Evolutionary conservation across 2,888 invertebrate species (phyloP), one percentile per base, ranked within the genome.

Genomic region (Deilephila porcellus): DNA sequence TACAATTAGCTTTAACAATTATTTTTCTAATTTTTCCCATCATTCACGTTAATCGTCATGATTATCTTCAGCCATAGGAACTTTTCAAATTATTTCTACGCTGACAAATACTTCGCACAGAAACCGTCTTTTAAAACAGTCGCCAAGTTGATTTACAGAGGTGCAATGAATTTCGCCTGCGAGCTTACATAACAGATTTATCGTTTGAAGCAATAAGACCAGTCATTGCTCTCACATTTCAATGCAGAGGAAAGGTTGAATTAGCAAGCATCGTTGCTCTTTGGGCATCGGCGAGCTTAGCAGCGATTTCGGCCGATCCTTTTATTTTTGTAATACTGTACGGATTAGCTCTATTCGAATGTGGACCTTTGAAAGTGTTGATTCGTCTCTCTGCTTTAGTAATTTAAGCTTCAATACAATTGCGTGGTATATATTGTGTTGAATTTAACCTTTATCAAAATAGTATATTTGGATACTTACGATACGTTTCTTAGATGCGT

Each of bases 181-280:
- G 6, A 60, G 25, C 60, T 37, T 71, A 71, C 64, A 56, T 34
- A 34, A 56, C 34, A 20, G 37, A 64, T 64, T 64, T 64, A 34
- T 67, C 73, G 20, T 19, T 3, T 73, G 78, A 78, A 71, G 71
- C 73, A 71, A 78, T 78, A 78, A 74, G 74, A 81, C 79, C 77
- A 77, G 73, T 72, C 71, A 64, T 74, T 67, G 74, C 77, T 77
- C 77, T 76, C 79, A 75, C 76, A 78, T 77, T 74, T 74, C 76
- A 70, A 63, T 73, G 56, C 72, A 77, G 71, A 71, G 78, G 79
- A 80, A 83, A 82, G 82, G 81, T 81, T 82, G 79, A 74, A 83
- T 85, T 83, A 85, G 79, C 81, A 79, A 81, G 83, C 82, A 76
- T 79, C 81, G 79, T 75, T 82, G 82, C 74, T 76, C 81, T 84